Conservation (phyloP, 2,888 invertebrate genomes). For the Beris morrisii region DNA sequence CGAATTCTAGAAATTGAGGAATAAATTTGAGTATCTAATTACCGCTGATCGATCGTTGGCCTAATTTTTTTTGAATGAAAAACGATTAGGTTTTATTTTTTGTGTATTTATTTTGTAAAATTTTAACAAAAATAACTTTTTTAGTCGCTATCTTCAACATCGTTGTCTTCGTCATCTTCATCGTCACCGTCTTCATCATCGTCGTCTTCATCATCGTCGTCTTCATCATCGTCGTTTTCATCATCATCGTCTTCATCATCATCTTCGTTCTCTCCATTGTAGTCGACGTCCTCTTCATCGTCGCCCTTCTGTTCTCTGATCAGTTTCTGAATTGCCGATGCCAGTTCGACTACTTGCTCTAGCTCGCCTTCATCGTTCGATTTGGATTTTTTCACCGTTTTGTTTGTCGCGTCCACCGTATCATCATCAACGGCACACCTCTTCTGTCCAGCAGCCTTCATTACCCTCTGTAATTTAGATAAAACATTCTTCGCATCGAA, state of each 20-base stretch:
- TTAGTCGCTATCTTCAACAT: not conserved
- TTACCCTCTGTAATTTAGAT: slow-evolving; percentile 57
- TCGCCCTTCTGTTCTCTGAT: too few species aligned
- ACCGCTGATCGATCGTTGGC: too few species aligned
- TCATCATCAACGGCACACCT: slow-evolving; percentile 61
- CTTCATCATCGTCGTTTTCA: slow-evolving; percentile 22
- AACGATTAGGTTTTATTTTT: too few species aligned
- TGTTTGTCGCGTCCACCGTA: slow-evolving; percentile 39
- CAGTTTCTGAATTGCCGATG: too few species aligned
- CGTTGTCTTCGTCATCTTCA: too few species aligned
- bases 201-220: slow-evolving; percentile 35
- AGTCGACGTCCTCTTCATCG: not conserved
- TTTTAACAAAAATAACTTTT: not conserved
- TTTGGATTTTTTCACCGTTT: too few species aligned
- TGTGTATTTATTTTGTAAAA: too few species aligned
- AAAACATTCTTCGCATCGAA: slow-evolving; percentile 51
- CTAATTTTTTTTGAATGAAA: too few species aligned
- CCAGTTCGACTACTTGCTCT: too few species aligned
- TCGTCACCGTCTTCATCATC: slow-evolving; percentile 26
- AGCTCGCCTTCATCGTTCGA: too few species aligned
- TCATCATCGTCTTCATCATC: slow-evolving; percentile 15
- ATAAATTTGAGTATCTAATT: too few species aligned
- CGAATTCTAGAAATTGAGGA: too few species aligned
- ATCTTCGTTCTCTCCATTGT: not conserved
- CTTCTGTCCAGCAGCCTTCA: slow-evolving; percentile 63